These are phyloP conservation scores for Chionis minor DNA, from an alignment of 2,113 vertebrate species.

Conservation along the genomic window DNA sequence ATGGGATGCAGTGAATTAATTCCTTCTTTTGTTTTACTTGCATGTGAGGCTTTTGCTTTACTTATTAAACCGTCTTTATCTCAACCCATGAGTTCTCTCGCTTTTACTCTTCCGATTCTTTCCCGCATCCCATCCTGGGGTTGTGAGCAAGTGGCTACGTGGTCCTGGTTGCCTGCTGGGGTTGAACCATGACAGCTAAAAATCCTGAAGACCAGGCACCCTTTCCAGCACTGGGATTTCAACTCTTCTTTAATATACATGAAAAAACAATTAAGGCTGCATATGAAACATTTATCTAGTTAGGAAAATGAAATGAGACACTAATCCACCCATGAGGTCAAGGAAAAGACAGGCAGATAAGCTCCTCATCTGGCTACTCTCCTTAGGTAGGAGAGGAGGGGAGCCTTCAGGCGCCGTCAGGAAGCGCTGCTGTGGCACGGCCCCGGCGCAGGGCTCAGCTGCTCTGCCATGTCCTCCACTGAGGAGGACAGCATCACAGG, in stretches of 20 bases:
- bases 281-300: background rate
- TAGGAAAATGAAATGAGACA: background rate
- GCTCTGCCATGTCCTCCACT: background rate
- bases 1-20: background rate
- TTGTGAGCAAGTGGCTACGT: background rate
- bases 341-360: background rate
- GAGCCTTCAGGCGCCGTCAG: fast-evolving
- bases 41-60: background rate
- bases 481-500: background rate
- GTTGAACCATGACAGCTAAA: background rate
- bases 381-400: fast-evolving
- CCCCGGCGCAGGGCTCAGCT: too few relatives aligned
- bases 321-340: background rate
- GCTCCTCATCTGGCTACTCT: background rate
- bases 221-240: background rate
- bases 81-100: background rate
- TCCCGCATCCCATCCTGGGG: background rate
- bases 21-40: background rate
- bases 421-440: background rate
- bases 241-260: background rate
- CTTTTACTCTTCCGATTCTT: background rate
- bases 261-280: conserved; percentile 2
- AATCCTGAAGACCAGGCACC: background rate
- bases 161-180: background rate
- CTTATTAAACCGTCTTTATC: background rate